A percentile compares a stretch with the other conserved stretches of the same genome.
phyloP scores from a whole-genome alignment of 2,113 vertebrate genomes.

The Triplophysa siluroides region DNA sequence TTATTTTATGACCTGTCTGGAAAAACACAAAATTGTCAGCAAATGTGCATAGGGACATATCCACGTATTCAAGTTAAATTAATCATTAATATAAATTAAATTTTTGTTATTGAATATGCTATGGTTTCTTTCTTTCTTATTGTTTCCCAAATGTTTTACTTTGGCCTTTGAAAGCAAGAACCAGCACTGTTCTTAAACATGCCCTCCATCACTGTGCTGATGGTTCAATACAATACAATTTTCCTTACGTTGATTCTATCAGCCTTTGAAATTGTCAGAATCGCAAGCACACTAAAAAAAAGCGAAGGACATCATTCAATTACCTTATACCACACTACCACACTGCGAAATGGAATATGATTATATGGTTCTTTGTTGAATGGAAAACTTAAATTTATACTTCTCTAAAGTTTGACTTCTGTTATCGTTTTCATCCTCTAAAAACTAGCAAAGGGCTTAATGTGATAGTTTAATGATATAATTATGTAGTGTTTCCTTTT shows the following conservation, averaged over 20 bases:
- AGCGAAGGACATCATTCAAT: neutral
- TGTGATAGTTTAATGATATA: neutral
- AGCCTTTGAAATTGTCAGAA: neutral
- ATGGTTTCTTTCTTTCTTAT: neutral
- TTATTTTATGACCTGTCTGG: neutral
- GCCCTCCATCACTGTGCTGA: conserved; percentile 8
- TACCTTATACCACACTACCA: neutral
- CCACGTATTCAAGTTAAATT: neutral
- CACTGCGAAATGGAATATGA: neutral
- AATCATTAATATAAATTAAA: neutral
- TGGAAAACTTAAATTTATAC: neutral
- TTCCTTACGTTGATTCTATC: conserved; percentile 7
- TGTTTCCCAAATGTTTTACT: neutral
- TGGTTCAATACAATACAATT: conserved; percentile 7
- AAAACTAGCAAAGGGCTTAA: neutral
- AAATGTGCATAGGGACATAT: neutral
- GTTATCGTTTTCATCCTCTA: neutral
- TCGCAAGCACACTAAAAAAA: neutral
- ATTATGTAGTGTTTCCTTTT: conserved; percentile 9
- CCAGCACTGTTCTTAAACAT: conserved; percentile 1
- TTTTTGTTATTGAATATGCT: neutral
- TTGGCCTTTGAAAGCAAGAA: conserved; percentile 4
- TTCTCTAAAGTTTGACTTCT: neutral
- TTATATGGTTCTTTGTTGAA: neutral
- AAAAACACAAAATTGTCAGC: neutral